Evolutionary conservation across 1,140 invertebrate genomes (phyloP).

Genomic region (Bombus sibiricus): DNA sequence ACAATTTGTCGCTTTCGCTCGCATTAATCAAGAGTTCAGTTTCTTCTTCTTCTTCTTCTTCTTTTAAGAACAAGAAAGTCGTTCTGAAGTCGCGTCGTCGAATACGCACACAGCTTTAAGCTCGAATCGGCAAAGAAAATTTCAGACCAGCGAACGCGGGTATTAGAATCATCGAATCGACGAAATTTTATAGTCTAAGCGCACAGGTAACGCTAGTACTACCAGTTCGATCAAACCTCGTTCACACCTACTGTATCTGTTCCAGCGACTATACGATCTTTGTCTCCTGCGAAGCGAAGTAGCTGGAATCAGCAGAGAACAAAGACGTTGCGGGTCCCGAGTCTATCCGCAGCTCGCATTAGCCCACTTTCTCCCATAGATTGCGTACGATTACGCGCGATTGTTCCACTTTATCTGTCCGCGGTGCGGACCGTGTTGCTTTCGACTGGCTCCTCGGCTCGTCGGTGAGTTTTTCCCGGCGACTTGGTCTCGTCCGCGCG

Average conservation of each 20-base stretch:
- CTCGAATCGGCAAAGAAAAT: no score
- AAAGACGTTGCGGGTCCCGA: conserved; percentile 57
- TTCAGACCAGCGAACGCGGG: no score
- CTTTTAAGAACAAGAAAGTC: no score
- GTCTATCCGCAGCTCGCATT: conserved; percentile 44
- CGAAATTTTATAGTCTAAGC: no score
- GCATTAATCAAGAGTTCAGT: no score
- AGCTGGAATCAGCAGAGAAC: conserved; percentile 44
- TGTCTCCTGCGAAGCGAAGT: background rate
- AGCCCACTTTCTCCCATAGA: conserved; percentile 69
- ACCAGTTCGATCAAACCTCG: no score
- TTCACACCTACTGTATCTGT: no score
- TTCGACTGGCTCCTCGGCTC: conserved; percentile 30
- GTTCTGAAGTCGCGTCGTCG: no score
- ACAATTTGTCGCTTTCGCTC: no score
- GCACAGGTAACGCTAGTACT: no score
- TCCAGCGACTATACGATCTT: background rate
- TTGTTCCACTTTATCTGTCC: conserved; percentile 64
- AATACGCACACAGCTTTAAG: fast-evolving
- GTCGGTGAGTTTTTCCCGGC: background rate
- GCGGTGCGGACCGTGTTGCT: conserved; percentile 35
- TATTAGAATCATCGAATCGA: no score
- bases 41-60: no score
- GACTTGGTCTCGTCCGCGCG: background rate
- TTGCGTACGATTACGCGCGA: conserved; percentile 68